Percentiles rank a stretch among this genome's conserved stretches.
Conservation (phyloP, 2,113 vertebrate species). For the Anseranas semipalmata region DNA sequence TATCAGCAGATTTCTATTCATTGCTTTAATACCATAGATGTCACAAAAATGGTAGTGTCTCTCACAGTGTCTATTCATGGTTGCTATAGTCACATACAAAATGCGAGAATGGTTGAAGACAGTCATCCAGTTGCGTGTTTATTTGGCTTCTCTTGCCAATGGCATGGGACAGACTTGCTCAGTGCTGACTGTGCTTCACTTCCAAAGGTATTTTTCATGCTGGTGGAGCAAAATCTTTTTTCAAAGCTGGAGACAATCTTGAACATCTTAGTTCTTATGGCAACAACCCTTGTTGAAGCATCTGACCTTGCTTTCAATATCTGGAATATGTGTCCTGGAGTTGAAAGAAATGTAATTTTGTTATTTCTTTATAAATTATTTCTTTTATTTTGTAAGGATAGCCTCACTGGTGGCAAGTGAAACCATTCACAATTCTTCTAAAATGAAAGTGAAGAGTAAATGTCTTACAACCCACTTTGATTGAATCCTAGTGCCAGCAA, state of each 20-base stretch:
- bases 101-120: background rate
- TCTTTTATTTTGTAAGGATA: background rate
- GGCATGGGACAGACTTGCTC: background rate
- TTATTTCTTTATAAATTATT: background rate
- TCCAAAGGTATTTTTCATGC: background rate
- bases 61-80: background rate
- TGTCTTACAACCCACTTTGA: background rate
- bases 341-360: background rate
- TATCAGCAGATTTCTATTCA: background rate
- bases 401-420: background rate
- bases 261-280: conserved; percentile 32
- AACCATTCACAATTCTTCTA: background rate
- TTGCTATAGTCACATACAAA: background rate
- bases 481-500: background rate
- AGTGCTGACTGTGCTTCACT: background rate
- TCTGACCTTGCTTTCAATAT: conserved; percentile 7
- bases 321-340: background rate
- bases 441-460: background rate
- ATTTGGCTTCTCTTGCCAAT: conserved; percentile 1
- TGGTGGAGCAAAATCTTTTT: background rate
- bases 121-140: background rate
- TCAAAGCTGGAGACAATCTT: conserved; percentile 5
- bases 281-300: background rate
- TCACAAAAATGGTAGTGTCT: background rate
- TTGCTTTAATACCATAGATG: background rate